Percentiles rank a stretch among this genome's conserved stretches.
Conservation (phyloP, 2,797 vertebrate species). For the Hypotaenidia philippensis region DNA sequence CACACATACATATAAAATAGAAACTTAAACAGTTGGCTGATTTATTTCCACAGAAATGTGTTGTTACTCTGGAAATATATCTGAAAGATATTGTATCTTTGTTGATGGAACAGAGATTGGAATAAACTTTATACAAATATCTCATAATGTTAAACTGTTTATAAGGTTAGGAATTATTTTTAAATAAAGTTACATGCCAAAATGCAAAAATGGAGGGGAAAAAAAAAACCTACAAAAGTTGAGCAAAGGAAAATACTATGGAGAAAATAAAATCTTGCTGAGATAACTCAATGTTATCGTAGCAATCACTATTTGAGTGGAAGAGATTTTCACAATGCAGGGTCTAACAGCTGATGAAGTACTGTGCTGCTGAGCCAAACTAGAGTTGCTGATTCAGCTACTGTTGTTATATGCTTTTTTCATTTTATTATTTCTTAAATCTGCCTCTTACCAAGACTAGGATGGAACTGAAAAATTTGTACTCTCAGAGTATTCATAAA, state of each 20-base stretch:
- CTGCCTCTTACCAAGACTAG: background rate
- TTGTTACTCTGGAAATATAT: background rate
- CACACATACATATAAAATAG: background rate
- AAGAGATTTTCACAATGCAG: background rate
- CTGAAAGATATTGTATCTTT: background rate
- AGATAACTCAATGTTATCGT: background rate
- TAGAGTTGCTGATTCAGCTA: background rate
- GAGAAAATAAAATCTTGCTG: background rate
- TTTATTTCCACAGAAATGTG: background rate
- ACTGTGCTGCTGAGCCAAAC: background rate
- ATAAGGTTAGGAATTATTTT: background rate
- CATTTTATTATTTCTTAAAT: background rate
- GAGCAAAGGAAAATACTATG: background rate
- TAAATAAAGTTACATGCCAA: background rate
- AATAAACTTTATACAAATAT: background rate
- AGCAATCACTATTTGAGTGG: background rate
- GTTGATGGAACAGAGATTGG: background rate
- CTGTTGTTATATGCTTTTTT: background rate
- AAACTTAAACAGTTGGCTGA: background rate
- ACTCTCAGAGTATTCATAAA: background rate
- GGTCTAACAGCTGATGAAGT: background rate
- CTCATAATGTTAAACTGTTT: background rate
- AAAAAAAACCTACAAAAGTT: background rate
- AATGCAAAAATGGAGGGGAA: background rate
- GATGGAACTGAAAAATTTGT: background rate